Evolutionary conservation across 2,797 vertebrate species (phyloP), one percentile per base, ranked within the genome.

Genomic region (Anolis apletophallus): DNA sequence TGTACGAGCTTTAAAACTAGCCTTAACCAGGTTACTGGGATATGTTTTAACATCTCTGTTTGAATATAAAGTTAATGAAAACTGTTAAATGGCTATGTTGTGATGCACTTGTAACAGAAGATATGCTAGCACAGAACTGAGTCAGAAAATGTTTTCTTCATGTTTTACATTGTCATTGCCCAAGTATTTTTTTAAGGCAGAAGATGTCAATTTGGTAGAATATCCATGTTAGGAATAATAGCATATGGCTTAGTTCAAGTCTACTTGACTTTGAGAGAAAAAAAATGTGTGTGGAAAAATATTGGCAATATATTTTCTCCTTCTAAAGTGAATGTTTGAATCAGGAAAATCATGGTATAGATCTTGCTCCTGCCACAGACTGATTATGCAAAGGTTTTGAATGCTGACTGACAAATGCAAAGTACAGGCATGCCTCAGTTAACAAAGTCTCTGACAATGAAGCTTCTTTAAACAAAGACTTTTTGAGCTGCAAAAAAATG

Each of bases 1-100:
- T 73, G 34, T 23, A 84, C 79, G 61, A 71, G 13, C 55, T 78
- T 85, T 72, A 26, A 82, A 83, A n/a, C 34, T 50, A n/a, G 16
- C 40, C 46, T 57, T 52, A 59, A 78, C 34, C 36, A 72, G 61
- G 29, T 23, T 78, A 83, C 9, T 19, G 23, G 10, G 21, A 23
- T 67, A 54, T 81, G 23, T 32, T 80, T 68, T 86, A 67, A 73
- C 29, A 59, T 29, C 32, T 52, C n/a, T 67, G 19, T n/a, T 67
- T 14, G 57, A 61, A 21, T 26, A 16, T 21, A 59, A 52, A 32
- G 6, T 57, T 69, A 71, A 3, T 78, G 64, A 1, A 61, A 50
- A 57, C n/a, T 10, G 72, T 78, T 9, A 36, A 32, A 61, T 72
- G n/a, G 10, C 2, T 5, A 8, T 7, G 50, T 5, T 17, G 77